Conservation (phyloP, 1,140 invertebrate genomes). For the Conopomorpha cramerella region DNA sequence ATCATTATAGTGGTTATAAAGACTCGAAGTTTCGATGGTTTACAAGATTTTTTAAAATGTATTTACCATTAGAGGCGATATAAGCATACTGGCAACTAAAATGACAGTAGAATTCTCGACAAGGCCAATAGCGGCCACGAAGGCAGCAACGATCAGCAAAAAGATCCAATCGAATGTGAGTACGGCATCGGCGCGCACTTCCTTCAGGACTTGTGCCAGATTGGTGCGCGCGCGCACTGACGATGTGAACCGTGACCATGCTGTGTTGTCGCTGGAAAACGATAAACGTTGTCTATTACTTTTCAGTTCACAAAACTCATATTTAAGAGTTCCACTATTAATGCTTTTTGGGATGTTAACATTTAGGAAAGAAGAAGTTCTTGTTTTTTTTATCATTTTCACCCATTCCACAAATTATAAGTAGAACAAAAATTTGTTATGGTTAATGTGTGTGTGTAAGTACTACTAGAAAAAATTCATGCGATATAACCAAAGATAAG, state of each 20-base stretch:
- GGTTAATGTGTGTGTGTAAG: not conserved
- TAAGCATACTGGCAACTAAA: constrained; percentile 78
- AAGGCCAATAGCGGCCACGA: constrained; percentile 69
- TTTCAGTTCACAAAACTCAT: no score
- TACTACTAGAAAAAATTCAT: no score
- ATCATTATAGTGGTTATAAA: not conserved
- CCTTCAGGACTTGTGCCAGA: constrained; percentile 72
- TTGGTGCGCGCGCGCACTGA: constrained; percentile 68
- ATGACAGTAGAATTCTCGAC: constrained; percentile 78
- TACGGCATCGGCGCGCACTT: constrained; percentile 66
- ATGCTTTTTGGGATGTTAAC: no score
- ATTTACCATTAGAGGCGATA: constrained; percentile 77
- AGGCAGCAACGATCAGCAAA: constrained; percentile 71
- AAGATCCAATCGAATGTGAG: constrained; percentile 78
- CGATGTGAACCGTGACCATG: constrained; percentile 63
- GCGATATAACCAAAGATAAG: no score
- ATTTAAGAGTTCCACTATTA: not conserved
- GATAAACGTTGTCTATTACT: not conserved
- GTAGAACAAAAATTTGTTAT: not conserved
- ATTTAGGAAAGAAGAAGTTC: not conserved
- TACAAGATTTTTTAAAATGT: not conserved
- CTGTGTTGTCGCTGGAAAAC: constrained; percentile 10
- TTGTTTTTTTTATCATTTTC: not conserved
- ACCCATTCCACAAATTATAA: not conserved
- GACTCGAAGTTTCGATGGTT: not conserved